These are phyloP conservation scores for Gallinago media DNA, from an alignment of 2,113 vertebrate genomes.

Conservation along the genomic window DNA sequence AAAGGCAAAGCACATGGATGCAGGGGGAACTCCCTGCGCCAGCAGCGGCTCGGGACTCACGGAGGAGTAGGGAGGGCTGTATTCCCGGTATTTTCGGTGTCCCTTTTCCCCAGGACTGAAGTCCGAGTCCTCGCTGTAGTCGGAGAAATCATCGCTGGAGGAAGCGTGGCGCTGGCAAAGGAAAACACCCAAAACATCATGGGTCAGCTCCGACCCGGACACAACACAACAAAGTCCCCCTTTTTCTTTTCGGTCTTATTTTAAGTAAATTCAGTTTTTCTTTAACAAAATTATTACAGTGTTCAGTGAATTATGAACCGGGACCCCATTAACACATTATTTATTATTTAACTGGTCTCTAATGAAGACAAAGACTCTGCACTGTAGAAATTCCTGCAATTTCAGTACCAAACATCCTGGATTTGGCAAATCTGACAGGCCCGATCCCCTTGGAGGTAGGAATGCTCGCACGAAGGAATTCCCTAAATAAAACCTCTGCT, in stretches of 20 bases:
- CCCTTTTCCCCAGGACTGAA: constrained; percentile 92
- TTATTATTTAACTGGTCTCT: neutral
- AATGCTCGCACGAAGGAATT: neutral
- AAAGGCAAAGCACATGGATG: neutral
- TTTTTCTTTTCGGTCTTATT: neutral
- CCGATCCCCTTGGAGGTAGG: too few species aligned
- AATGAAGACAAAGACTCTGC: rapidly evolving
- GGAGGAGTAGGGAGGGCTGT: constrained; percentile 88
- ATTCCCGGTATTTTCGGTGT: constrained; percentile 90
- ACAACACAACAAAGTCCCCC: neutral
- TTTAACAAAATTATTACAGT: neutral
- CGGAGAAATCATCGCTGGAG: constrained; percentile 93
- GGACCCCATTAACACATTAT: neutral
- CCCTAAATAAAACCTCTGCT: neutral
- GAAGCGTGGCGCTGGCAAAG: constrained; percentile 88
- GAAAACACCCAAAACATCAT: rapidly evolving
- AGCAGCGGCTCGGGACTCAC: constrained; percentile 40
- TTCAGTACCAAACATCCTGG: neutral
- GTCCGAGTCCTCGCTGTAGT: constrained; percentile 93
- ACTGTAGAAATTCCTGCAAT: neutral
- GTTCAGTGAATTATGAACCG: neutral
- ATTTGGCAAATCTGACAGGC: neutral
- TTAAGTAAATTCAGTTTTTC: neutral
- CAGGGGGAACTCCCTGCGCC: rapidly evolving
- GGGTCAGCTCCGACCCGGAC: neutral